Conservation (phyloP, 2,113 vertebrate genomes). For the Narcine bancroftii region DNA sequence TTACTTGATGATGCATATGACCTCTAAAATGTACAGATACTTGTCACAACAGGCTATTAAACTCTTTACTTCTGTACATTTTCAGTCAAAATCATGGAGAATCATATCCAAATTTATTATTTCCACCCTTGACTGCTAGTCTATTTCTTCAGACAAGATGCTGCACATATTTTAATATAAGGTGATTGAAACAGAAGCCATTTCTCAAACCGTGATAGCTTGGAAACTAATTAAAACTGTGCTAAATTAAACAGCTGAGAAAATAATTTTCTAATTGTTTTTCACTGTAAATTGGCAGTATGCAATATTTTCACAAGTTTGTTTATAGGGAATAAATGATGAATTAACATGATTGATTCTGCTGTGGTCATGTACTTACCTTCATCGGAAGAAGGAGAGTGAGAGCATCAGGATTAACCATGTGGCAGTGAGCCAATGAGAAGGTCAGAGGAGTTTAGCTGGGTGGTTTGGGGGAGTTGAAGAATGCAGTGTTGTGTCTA, state of each 20-base stretch:
- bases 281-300: background rate
- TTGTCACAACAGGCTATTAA: background rate
- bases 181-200: background rate
- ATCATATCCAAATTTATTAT: background rate
- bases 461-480: too few species aligned
- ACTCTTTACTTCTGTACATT: background rate
- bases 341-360: background rate
- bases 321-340: background rate
- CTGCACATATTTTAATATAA: background rate
- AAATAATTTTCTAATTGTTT: background rate
- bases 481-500: too few species aligned
- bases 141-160: background rate
- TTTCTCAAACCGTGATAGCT: background rate
- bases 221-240: background rate
- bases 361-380: too few species aligned
- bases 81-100: background rate
- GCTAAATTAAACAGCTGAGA: background rate
- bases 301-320: background rate
- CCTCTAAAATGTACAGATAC: background rate
- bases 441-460: too few species aligned
- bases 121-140: background rate
- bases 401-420: too few species aligned
- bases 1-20: background rate
- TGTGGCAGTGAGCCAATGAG: too few species aligned
- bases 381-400: too few species aligned